Base-by-base conservation (phyloP, 1,140 invertebrate species). In the Amphibalanus amphitrite region DNA sequence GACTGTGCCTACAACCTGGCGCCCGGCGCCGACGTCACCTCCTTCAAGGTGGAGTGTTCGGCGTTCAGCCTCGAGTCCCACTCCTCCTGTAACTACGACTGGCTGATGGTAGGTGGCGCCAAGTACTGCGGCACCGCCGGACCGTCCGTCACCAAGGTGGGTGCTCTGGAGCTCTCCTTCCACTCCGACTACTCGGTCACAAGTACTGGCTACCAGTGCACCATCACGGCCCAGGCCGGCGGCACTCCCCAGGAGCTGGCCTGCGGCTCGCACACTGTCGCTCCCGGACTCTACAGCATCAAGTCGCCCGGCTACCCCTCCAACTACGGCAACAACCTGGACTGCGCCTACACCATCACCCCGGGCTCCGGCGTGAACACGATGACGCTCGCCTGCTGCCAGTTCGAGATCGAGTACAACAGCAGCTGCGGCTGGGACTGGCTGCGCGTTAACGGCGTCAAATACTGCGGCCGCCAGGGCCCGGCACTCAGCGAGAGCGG, bases 301-400 rank as follows among this genome's bases (percentile, higher is more conserved):
- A 8, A 26, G 23, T 65, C 64, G 3, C 23, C 26, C 64, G 26
- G 26, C 64, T 25, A 65, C 26, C 64, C 64, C 4, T 8, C 6
- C 20, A 65, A 70, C 26, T 70, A 70, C 69, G 28, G n/a, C 26
- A 70, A 70, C 40, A 70, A 70, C 29, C 28, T 28, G 17, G 69
- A 70, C 69, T 70, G 69, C 13, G 28, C 25, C 69, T 70, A 70
- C 69, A 28, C 28, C 28, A 20, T 70, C 28, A 28, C 40, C 25
- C n/a, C 28, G 40, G 64, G 26, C 17, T 17, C 23, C 69, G 28
- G 26, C 29, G 69, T 25, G 8, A 28, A n/a, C 69, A 26, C 25
- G 26, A 47, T 70, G 1, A n/a, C 17, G 6, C 28, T 70, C 28
- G 26, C 23, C 17, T 70, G 69, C 28, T 28, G 26, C 28, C 26